A percentile compares a stretch with the other conserved stretches of the same genome.
Conservation (phyloP, 2,113 vertebrate species). For the Phalacrocorax brasilianus region DNA sequence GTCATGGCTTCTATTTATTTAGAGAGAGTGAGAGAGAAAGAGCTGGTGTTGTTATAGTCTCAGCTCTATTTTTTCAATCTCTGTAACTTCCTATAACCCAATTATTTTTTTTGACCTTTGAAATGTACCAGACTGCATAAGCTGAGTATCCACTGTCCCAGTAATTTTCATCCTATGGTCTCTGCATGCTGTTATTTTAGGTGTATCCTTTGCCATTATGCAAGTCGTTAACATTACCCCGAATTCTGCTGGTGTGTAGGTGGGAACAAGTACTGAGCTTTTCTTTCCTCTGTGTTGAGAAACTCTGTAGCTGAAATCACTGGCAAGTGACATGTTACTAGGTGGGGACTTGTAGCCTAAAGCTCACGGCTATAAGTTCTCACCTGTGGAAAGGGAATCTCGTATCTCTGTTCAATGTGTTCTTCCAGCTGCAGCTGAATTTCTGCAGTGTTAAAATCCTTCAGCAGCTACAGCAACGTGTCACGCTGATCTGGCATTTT, state of each 20-base stretch:
- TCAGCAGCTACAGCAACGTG: neutral
- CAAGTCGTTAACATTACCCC: neutral
- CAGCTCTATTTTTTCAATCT: conserved; percentile 16
- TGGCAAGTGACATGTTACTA: neutral
- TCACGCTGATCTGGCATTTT: neutral
- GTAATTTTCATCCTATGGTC: neutral
- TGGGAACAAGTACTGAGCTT: neutral
- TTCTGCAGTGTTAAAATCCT: neutral
- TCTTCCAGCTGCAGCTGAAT: conserved; percentile 1
- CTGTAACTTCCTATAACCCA: neutral
- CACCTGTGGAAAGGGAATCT: neutral
- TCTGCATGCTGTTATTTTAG: neutral
- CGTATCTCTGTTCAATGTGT: neutral
- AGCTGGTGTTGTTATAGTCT: conserved; percentile 21
- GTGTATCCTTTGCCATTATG: neutral
- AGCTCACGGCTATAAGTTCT: neutral
- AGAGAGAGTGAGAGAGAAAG: neutral
- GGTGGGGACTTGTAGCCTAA: neutral
- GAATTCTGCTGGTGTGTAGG: neutral
- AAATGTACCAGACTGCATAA: neutral
- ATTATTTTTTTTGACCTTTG: neutral
- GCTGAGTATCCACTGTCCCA: neutral
- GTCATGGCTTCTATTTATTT: conserved; percentile 26
- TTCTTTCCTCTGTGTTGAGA: neutral
- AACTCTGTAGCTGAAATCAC: neutral